These are phyloP conservation scores for Phyto melanocephala DNA, from an alignment of 2,888 invertebrate species.

Conservation along the genomic window DNA sequence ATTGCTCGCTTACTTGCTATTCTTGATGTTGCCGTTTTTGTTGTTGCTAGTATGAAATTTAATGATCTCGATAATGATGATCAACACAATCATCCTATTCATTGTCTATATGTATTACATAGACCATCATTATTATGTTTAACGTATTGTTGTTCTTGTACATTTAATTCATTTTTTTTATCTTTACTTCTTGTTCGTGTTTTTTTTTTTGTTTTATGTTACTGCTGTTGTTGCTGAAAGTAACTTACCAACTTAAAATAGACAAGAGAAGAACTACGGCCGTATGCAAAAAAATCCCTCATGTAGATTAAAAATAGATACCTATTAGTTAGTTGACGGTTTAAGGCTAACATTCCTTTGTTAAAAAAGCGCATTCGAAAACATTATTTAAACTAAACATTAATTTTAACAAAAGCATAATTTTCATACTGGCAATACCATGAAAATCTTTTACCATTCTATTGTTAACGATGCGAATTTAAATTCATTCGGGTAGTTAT, in stretches of 20 bases:
- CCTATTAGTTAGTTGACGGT: no score
- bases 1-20: background rate
- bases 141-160: conserved; percentile 29
- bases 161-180: conserved; percentile 12
- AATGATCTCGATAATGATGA: conserved; percentile 49
- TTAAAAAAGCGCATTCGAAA: no score
- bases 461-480: no score
- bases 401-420: no score
- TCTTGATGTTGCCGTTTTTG: background rate
- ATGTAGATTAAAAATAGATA: no score
- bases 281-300: no score
- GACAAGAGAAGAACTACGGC: conserved; percentile 4
- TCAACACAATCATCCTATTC: conserved; percentile 35
- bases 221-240: background rate
- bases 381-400: no score
- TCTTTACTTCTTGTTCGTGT: background rate
- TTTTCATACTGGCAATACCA: no score
- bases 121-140: conserved; percentile 30
- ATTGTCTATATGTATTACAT: conserved; percentile 30
- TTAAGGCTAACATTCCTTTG: no score
- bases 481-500: no score
- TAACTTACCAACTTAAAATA: conserved; percentile 6
- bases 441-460: no score
- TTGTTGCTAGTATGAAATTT: conserved; percentile 35
- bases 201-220: background rate